Evolutionary conservation across 2,797 vertebrate genomes (phyloP).

Genomic region (Syndactyla subalaris): DNA sequence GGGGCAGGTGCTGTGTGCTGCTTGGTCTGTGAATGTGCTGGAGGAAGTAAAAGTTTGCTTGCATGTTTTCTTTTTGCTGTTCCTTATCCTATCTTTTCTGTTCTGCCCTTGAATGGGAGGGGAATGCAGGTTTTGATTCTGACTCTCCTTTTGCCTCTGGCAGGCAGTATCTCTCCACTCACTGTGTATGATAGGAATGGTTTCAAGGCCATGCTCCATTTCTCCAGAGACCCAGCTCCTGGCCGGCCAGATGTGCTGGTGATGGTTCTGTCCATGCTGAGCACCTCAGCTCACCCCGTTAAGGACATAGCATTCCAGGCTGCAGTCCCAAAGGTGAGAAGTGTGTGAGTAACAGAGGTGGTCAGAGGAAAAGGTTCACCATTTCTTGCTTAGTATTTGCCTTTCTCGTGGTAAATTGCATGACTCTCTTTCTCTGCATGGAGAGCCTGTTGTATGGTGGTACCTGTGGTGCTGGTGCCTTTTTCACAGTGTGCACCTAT

Average conservation of each 20-base stretch:
- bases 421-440: rapidly evolving
- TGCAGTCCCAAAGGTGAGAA: conserved; percentile 88
- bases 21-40: neutral
- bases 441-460: neutral
- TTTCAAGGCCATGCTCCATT: conserved; percentile 87
- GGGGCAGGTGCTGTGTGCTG: neutral
- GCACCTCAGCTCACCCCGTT: conserved; percentile 82
- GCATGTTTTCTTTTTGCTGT: neutral
- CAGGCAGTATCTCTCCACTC: conserved; percentile 83
- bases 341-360: neutral
- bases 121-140: neutral
- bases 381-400: neutral
- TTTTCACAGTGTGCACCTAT: neutral
- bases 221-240: conserved; percentile 74
- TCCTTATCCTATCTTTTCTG: neutral
- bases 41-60: neutral
- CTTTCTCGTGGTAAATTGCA: neutral
- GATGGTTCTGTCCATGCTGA: conserved; percentile 85
- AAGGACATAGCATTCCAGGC: conserved; percentile 84
- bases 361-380: neutral
- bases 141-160: neutral
- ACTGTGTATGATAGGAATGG: conserved; percentile 80
- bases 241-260: conserved; percentile 80
- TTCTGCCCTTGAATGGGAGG: neutral
- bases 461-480: neutral